phyloP scores from a whole-genome alignment of 2,797 vertebrate genomes.

The Coranthus polyacanthus region DNA sequence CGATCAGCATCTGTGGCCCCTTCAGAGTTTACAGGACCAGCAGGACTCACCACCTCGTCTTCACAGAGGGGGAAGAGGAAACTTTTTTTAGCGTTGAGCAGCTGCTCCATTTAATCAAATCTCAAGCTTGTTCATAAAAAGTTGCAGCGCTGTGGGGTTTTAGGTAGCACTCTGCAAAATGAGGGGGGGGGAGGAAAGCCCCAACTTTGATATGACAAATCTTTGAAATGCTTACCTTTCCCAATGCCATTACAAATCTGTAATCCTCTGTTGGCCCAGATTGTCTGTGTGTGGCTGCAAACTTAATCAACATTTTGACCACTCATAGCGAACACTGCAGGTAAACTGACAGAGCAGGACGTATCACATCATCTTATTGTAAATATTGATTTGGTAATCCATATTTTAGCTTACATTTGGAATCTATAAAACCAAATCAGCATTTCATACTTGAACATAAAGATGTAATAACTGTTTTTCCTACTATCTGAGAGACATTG shows the following conservation, averaged over 20 bases:
- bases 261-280: constrained; percentile 74
- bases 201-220: constrained; percentile 69
- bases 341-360: constrained; percentile 5
- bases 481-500: no score
- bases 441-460: no score
- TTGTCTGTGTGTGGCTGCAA: constrained; percentile 55
- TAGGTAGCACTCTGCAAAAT: constrained; percentile 66
- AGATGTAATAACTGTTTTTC: no score
- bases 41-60: constrained; percentile 53
- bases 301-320: constrained; percentile 63
- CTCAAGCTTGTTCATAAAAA: constrained; percentile 66
- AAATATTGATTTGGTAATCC: constrained; percentile 21
- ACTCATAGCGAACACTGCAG: constrained; percentile 19
- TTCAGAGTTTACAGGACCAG: constrained; percentile 51
- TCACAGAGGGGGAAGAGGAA: constrained; percentile 44
- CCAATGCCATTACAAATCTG: constrained; percentile 61
- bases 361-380: background rate
- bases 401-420: constrained; percentile 1
- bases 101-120: constrained; percentile 74
- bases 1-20: constrained; percentile 55
- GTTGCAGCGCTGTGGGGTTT: constrained; percentile 52
- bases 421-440: no score
- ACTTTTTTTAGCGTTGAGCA: constrained; percentile 59
- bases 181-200: constrained; percentile 7
- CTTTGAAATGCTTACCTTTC: constrained; percentile 77